phyloP scores from a whole-genome alignment of 2,113 vertebrate genomes.

The Leucosticte australis region DNA sequence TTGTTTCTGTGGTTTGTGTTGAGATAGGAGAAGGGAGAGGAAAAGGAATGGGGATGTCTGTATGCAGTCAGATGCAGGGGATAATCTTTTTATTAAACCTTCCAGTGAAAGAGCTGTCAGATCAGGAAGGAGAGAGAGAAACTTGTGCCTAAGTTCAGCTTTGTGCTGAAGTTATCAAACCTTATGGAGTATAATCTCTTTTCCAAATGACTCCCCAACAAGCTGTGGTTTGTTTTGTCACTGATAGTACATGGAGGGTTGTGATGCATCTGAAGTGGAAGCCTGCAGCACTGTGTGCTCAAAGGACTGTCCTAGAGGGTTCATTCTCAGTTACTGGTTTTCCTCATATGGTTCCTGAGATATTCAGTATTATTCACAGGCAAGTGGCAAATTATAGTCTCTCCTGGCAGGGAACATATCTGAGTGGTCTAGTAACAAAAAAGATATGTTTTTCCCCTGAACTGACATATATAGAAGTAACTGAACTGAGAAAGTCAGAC shows the following conservation, averaged over 20 bases:
- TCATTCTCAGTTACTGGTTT: background rate
- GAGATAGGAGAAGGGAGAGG: background rate
- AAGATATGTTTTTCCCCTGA: background rate
- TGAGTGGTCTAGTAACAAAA: background rate
- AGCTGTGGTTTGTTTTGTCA: background rate
- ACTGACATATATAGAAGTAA: background rate
- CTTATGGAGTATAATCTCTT: background rate
- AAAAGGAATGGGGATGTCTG: background rate
- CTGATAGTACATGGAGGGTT: background rate
- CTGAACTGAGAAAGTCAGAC: background rate
- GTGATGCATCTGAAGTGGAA: background rate
- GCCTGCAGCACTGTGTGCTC: background rate
- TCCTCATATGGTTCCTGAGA: background rate
- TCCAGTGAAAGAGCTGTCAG: background rate
- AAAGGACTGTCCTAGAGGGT: background rate
- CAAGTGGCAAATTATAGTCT: background rate
- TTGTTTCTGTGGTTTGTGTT: background rate
- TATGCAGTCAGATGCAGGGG: background rate
- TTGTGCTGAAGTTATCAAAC: background rate
- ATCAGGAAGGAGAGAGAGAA: background rate
- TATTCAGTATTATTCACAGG: background rate
- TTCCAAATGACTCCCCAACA: background rate
- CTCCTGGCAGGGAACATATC: background rate
- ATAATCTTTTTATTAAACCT: background rate
- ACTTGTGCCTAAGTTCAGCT: background rate